Evolutionary conservation across 2,797 vertebrate genomes (phyloP).

Genomic region (Poeciliopsis paucimaculata): DNA sequence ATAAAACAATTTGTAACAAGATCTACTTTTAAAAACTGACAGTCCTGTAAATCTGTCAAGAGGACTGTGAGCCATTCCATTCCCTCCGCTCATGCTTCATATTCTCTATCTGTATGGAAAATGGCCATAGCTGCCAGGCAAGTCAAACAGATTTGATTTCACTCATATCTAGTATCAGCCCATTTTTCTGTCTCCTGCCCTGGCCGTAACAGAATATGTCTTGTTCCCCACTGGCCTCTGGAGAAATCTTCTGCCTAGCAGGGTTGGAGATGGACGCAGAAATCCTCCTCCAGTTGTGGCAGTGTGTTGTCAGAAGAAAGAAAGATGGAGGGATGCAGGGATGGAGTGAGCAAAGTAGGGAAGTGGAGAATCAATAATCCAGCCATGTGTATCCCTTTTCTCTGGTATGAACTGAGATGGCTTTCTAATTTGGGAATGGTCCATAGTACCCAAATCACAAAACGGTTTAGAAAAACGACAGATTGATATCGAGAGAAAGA

Average conservation of each 20-base stretch:
- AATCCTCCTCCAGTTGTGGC: conserved; percentile 52
- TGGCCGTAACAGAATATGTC: conserved; percentile 80
- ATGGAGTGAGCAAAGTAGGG: conserved; percentile 29
- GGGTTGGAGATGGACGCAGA: conserved; percentile 63
- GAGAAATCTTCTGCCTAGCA: conserved; percentile 76
- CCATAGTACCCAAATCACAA: conserved; percentile 55
- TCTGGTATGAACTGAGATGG: conserved; percentile 46
- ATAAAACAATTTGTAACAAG: conserved; percentile 59
- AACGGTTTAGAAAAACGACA: conserved; percentile 26
- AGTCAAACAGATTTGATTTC: conserved; percentile 85
- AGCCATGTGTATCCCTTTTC: conserved; percentile 55
- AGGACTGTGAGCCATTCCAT: conserved; percentile 67
- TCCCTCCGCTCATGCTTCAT: conserved; percentile 72
- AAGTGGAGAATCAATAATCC: conserved; percentile 76
- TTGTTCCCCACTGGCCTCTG: conserved; percentile 70
- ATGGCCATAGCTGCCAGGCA: conserved; percentile 74
- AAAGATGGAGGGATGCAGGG: conserved; percentile 40
- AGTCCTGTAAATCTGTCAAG: conserved; percentile 69
- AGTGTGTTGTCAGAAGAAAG: conserved; percentile 49
- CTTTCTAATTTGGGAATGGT: conserved; percentile 43
- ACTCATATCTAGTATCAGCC: conserved; percentile 82
- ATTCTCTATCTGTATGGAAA: conserved; percentile 65
- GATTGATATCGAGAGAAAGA: conserved; percentile 26
- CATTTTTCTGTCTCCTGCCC: conserved; percentile 73
- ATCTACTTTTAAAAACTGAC: conserved; percentile 53